Base-by-base conservation (phyloP, 2,888 invertebrate species). In the Synergus japonicus region DNA sequence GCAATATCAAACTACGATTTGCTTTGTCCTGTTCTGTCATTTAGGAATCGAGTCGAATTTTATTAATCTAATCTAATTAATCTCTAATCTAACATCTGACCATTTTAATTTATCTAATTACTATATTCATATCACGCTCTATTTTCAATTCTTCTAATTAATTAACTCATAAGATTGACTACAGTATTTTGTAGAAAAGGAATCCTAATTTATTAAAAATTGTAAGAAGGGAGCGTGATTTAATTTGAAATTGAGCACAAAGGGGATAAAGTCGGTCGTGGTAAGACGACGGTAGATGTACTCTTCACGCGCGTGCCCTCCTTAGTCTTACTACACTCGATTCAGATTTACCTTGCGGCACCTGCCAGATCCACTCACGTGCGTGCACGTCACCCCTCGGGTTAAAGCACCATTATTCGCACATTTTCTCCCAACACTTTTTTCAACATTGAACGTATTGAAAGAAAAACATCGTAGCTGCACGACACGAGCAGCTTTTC, bases 301-400 rank as follows among this genome's bases (percentile, higher is more conserved):
- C 44, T 67, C 44, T 69, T 69, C n/a, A 69, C 49, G 49, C 49
- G 49, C 69, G 49, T 49, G 69, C 49, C 69, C 49, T 29, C n/a
- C 43, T 69, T 69, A 73, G 49, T 54, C 73, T 54, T 13, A 37
- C 73, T 73, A n/a, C 41, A 73, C 73, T 73, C 37, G 49, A n/a
- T 41, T 73, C 37, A 73, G 73, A 73, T 63, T 79, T 85, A 83
- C 83, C 84, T 83, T 85, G 82, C 77, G 76, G 79, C 84, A 85
- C 83, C 84, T 83, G 84, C 81, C 83, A 79, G 81, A 82, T 83
- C 80, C 83, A 80, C 79, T 82, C 84, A 83, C 83, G 81, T 84
- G 84, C 79, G 78, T 76, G 80, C 80, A 77, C 79, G 78, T 77
- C 43, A 78, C 77, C 79, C 77, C 77, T 22, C 41, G 49, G 76